Conservation (phyloP, 2,888 invertebrate genomes). For the Perdita meconis region DNA sequence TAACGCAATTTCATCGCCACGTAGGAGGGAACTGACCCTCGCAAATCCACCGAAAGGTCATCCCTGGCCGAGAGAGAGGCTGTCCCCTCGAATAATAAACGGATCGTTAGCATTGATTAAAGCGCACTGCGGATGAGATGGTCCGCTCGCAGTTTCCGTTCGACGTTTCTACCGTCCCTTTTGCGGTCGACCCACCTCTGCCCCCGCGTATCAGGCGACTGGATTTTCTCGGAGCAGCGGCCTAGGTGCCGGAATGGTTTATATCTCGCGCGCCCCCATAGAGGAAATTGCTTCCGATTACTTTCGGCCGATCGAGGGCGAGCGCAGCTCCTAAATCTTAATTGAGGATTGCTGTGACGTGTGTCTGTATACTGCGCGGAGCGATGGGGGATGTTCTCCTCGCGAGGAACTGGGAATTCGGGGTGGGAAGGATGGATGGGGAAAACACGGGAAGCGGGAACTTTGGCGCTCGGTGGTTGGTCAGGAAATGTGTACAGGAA, state of each 20-base stretch:
- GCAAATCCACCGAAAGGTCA: conserved; percentile 62
- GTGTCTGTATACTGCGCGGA: conserved; percentile 3
- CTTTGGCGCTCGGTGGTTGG: too few relatives aligned
- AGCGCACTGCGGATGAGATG: conserved; percentile 58
- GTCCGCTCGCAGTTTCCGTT: conserved; percentile 48
- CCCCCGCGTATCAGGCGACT: conserved; percentile 24
- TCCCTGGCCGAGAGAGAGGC: conserved; percentile 45
- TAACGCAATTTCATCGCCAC: conserved; percentile 63
- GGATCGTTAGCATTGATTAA: conserved; percentile 77
- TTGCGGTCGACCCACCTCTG: conserved; percentile 22
- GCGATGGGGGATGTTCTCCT: too few relatives aligned
- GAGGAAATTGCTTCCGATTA: conserved; percentile 54
- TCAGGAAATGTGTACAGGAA: too few relatives aligned
- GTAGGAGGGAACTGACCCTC: conserved; percentile 67
- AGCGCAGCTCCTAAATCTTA: conserved; percentile 60
- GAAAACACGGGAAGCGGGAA: too few relatives aligned
- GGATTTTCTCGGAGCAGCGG: conserved; percentile 38
- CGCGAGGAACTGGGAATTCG: too few relatives aligned
- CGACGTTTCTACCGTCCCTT: conserved; percentile 33
- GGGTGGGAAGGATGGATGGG: too few relatives aligned
- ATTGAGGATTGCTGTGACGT: conserved; percentile 42
- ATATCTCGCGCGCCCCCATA: conserved; percentile 41
- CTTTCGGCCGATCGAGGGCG: conserved; percentile 36
- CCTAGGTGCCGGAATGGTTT: conserved; percentile 59
- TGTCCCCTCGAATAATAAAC: conserved; percentile 73